A percentile compares a stretch with the other conserved stretches of the same genome.
phyloP scores from a whole-genome alignment of 1,140 invertebrate species.

The Papilio dardanus region DNA sequence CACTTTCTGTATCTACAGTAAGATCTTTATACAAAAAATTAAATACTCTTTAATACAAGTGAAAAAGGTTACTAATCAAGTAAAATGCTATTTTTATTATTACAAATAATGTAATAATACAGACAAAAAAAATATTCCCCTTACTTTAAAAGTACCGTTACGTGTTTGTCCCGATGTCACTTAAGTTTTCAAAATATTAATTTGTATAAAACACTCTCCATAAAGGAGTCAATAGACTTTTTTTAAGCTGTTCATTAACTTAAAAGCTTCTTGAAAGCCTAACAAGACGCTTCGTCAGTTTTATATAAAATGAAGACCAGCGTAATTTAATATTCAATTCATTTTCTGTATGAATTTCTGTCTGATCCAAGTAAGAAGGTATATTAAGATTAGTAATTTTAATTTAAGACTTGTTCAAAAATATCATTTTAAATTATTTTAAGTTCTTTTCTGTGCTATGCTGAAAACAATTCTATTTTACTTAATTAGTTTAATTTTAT shows the following conservation, averaged over 20 bases:
- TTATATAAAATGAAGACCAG: conserved; percentile 76
- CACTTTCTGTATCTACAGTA: too few relatives aligned
- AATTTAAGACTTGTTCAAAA: conserved; percentile 28
- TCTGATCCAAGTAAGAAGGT: conserved; percentile 58
- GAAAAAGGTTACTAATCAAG: neutral
- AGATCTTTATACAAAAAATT: too few relatives aligned
- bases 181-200: conserved; percentile 44
- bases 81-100: conserved; percentile 3
- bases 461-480: neutral
- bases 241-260: conserved; percentile 79
- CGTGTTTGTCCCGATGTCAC: conserved; percentile 29
- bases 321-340: conserved; percentile 81
- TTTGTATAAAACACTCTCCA: conserved; percentile 52
- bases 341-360: conserved; percentile 77
- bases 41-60: neutral
- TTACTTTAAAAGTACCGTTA: neutral
- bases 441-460: conserved; percentile 14
- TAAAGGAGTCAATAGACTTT: conserved; percentile 76
- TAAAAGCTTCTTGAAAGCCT: conserved; percentile 81
- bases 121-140: neutral
- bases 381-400: conserved; percentile 46
- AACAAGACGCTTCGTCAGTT: conserved; percentile 79
- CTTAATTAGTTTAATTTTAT: neutral
- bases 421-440: conserved; percentile 13
- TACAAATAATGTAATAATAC: neutral